Percentiles rank a stretch among this genome's conserved stretches.
phyloP scores from a whole-genome alignment of 2,888 invertebrate species.

The Frankliniella intonsa region DNA sequence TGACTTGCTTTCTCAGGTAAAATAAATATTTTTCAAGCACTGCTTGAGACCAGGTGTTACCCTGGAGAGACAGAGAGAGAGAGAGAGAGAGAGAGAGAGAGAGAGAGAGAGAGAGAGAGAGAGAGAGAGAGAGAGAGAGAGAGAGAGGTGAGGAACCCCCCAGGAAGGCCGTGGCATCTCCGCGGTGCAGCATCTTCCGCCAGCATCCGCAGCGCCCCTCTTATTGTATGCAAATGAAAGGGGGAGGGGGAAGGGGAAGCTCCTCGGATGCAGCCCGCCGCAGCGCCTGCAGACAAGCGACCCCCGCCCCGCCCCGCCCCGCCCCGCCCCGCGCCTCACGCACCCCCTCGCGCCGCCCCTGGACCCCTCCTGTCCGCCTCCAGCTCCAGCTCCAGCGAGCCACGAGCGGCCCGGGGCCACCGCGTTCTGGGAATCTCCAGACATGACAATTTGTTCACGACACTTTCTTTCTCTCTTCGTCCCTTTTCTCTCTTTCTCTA shows the following conservation, averaged over 20 bases:
- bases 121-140: no score
- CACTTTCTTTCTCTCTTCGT: slow-evolving; percentile 8
- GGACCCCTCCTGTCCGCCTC: background rate
- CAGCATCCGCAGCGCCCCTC: background rate
- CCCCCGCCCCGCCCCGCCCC: background rate
- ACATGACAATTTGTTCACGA: slow-evolving; percentile 26
- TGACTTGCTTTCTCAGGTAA: no score
- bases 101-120: no score
- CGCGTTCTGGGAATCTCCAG: slow-evolving; percentile 16
- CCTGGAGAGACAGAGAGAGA: no score
- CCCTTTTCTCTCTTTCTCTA: background rate
- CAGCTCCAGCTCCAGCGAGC: background rate
- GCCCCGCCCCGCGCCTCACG: background rate
- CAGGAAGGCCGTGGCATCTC: no score
- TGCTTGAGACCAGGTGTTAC: no score
- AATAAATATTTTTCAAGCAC: no score
- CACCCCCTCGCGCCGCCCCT: background rate
- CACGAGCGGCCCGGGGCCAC: background rate
- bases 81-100: no score
- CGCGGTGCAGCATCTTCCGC: background rate
- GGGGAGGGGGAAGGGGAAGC: background rate
- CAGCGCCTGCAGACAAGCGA: background rate
- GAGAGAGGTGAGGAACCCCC: no score
- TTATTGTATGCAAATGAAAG: slow-evolving; percentile 13
- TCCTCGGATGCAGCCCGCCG: background rate